Evolutionary conservation across 64 coral and sea anemone genomes (phyloP), one percentile per base, ranked within the genome.

Genomic region (Montipora efflorescens): DNA sequence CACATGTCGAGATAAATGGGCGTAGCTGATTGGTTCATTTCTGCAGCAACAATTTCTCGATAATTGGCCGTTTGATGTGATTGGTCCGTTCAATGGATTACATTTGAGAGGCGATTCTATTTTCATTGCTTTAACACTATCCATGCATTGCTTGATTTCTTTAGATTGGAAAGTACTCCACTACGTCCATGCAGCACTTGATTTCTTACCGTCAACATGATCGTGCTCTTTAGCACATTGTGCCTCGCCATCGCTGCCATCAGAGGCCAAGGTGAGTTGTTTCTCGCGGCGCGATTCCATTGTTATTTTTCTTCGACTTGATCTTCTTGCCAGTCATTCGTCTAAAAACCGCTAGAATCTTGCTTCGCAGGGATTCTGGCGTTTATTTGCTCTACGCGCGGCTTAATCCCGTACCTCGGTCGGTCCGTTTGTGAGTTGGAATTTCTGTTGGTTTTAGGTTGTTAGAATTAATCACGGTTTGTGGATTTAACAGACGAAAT

Each of bases 401-500:
- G 2, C 64, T 6, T 86, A 70, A 86, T 72, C 62, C 71, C 82
- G 82, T 64, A 19, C 66, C 82, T 5, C 7, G 71, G 82, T 51
- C 82, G 82, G 82, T 43, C 15, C 82, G 48, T 86, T 86, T 86
- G 66, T 86, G 43, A 71, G 71, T 47, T 52, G 82, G 44, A 71
- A 47, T 45, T 74, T 91, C 84, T 91, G 84, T 97, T 97, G 89
- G 89, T 97, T 97, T 97, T 92, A 86, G 80, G 87, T 89, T 82
- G 96, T 97, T 97, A 97, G 93, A 92, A 95, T 97, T 97, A 97
- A 97, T 97, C 81, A 97, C 43, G 83, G 91, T 97, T 97, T 97
- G 96, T 97, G 86, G 96, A 97, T 97, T 97, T 97, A 97, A 95
- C 96, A 92, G 89, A 95, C 95, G 92, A 97, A 97, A 97, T 97